A percentile compares a stretch with the other conserved stretches of the same genome.
phyloP scores from a whole-genome alignment of 2,888 invertebrate genomes.

The Kryphioiulus occultus region DNA sequence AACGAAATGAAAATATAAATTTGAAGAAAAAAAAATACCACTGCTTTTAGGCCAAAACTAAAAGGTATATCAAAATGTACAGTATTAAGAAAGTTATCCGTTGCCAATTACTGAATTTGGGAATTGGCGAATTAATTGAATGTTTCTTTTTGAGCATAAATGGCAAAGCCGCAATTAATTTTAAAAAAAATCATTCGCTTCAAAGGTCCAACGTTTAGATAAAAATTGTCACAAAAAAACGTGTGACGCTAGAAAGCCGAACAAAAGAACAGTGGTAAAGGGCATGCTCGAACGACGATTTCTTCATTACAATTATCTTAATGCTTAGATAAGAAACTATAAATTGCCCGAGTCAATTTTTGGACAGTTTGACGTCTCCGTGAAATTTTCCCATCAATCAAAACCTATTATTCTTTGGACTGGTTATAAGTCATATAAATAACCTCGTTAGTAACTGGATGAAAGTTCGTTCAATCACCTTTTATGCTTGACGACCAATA shows the following conservation, averaged over 20 bases:
- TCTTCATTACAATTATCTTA: no score
- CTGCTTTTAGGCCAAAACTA: not conserved
- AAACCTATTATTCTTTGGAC: not conserved
- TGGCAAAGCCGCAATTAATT: no score
- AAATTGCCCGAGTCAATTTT: not conserved
- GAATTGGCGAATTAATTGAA: not conserved
- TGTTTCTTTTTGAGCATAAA: no score
- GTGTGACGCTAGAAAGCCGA: not conserved
- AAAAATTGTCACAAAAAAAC: not conserved
- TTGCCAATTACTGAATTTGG: not conserved
- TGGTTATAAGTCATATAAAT: not conserved
- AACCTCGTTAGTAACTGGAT: not conserved
- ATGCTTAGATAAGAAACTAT: not conserved
- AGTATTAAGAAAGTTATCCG: not conserved
- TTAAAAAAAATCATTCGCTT: not conserved
- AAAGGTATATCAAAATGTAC: not conserved
- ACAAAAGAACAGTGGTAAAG: no score
- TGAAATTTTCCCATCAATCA: not conserved
- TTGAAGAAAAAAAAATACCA: not conserved
- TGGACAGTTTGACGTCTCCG: not conserved
- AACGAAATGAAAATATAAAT: not conserved
- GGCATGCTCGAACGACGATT: no score
- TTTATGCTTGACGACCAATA: not conserved
- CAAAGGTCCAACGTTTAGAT: not conserved
- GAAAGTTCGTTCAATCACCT: conserved; percentile 35